phyloP scores from a whole-genome alignment of 2,113 vertebrate genomes.

The Heterocephalus glaber region DNA sequence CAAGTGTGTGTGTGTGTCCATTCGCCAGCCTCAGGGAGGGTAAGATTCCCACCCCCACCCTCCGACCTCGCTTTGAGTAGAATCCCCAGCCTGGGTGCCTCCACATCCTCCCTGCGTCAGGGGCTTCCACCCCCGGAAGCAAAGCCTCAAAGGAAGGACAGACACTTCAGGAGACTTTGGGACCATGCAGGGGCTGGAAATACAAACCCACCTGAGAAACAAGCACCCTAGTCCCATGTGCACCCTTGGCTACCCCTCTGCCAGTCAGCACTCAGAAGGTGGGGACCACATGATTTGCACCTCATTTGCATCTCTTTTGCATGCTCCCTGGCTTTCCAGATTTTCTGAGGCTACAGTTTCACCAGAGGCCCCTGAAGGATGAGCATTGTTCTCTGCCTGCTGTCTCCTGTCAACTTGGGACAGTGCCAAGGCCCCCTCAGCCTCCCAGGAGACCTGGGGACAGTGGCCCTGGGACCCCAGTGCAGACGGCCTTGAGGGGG shows the following conservation, averaged over 20 bases:
- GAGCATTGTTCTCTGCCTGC: neutral
- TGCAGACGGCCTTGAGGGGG: accelerated
- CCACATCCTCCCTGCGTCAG: neutral
- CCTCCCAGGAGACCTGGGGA: neutral
- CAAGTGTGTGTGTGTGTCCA: neutral
- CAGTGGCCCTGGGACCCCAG: neutral
- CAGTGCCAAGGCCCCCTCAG: neutral
- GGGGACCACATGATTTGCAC: neutral
- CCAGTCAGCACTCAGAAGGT: no score
- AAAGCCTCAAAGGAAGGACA: neutral
- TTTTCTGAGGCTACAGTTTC: neutral
- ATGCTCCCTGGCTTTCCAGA: neutral
- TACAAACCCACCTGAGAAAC: neutral
- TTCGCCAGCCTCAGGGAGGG: neutral
- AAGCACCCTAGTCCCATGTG: accelerated
- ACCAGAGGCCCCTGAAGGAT: neutral
- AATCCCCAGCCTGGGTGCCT: neutral
- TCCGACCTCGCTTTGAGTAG: neutral
- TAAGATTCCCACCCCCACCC: neutral
- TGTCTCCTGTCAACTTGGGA: neutral
- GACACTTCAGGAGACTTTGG: accelerated
- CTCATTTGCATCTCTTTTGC: neutral
- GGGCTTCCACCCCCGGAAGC: neutral
- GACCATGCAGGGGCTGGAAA: neutral
- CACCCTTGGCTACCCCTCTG: accelerated